These are phyloP conservation scores for Pollenia griseotomentosa DNA, from an alignment of 2,888 invertebrate species.

Conservation along the genomic window DNA sequence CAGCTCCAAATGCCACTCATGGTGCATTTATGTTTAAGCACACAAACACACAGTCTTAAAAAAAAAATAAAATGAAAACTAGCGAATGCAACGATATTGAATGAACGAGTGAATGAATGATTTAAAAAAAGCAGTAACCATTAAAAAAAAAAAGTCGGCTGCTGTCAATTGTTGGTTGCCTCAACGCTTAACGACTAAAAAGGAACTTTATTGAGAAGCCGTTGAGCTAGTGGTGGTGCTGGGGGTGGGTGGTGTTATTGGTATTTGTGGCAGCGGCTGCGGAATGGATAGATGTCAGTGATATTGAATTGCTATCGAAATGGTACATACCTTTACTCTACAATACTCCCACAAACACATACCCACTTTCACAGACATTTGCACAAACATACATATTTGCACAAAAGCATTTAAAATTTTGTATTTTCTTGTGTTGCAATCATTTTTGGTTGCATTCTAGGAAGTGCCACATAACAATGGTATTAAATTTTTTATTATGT, in stretches of 20 bases:
- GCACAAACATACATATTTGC: not conserved
- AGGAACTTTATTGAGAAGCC: slow-evolving; percentile 31
- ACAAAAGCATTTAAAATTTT: slow-evolving; percentile 25
- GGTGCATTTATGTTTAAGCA: slow-evolving; percentile 37
- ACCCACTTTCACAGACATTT: not conserved
- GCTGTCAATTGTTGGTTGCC: slow-evolving; percentile 55
- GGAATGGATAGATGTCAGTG: slow-evolving; percentile 38
- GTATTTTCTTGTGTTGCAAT: slow-evolving; percentile 10
- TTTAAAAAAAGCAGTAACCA: not conserved
- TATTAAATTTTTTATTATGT: slow-evolving; percentile 74
- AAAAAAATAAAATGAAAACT: not conserved
- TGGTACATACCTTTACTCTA: slow-evolving; percentile 28
- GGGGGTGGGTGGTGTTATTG: slow-evolving; percentile 14
- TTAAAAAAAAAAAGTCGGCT: slow-evolving; percentile 13
- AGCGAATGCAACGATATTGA: slow-evolving; percentile 21
- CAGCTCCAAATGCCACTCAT: slow-evolving; percentile 39
- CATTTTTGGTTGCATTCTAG: slow-evolving; percentile 51
- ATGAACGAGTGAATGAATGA: slow-evolving; percentile 16
- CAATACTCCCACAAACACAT: not conserved
- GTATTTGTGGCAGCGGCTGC: slow-evolving; percentile 24
- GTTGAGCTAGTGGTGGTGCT: slow-evolving; percentile 9
- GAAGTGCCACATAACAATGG: slow-evolving; percentile 73
- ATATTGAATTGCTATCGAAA: slow-evolving; percentile 58
- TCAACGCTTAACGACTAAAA: slow-evolving; percentile 28
- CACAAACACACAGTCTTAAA: not conserved